Conservation (phyloP, 2,888 invertebrate genomes). For the Rotaria macrura region DNA sequence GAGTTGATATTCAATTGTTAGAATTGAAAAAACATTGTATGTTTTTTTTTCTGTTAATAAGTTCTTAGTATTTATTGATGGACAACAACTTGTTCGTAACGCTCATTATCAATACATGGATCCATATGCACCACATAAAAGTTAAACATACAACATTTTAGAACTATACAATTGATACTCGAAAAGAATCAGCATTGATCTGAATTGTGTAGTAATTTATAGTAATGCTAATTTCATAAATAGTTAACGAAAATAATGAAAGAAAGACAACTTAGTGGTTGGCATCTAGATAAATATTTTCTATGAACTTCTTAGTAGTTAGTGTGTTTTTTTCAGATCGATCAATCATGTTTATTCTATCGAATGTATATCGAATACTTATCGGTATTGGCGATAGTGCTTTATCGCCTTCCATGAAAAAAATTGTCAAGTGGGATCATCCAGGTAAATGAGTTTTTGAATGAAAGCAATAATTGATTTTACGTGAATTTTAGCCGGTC, state of each 20-base stretch:
- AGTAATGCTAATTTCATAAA: no score
- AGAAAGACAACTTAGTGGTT: no score
- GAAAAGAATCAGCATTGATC: no score
- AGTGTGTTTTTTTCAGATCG: no score
- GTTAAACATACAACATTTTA: conserved; percentile 63
- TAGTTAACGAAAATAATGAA: no score
- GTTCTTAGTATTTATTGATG: conserved; percentile 76
- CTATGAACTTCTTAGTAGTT: no score
- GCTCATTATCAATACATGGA: neutral
- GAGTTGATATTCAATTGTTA: conserved; percentile 71
- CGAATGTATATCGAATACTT: conserved; percentile 39
- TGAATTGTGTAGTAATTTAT: no score
- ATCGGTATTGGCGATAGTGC: conserved; percentile 57
- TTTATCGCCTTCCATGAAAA: conserved; percentile 69
- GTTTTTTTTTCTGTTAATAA: conserved; percentile 85
- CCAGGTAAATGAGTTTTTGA: conserved; percentile 50
- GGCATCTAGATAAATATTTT: no score
- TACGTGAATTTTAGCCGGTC: conserved; percentile 67
- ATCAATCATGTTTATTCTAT: conserved; percentile 37
- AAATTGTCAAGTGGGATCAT: conserved; percentile 75
- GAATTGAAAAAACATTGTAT: conserved; percentile 84
- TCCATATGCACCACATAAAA: neutral
- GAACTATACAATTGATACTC: no score
- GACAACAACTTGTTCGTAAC: conserved; percentile 69
- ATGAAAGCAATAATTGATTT: no score